Evolutionary conservation across 2,797 vertebrate species (phyloP).

Genomic region (Diplodus puntazzo): DNA sequence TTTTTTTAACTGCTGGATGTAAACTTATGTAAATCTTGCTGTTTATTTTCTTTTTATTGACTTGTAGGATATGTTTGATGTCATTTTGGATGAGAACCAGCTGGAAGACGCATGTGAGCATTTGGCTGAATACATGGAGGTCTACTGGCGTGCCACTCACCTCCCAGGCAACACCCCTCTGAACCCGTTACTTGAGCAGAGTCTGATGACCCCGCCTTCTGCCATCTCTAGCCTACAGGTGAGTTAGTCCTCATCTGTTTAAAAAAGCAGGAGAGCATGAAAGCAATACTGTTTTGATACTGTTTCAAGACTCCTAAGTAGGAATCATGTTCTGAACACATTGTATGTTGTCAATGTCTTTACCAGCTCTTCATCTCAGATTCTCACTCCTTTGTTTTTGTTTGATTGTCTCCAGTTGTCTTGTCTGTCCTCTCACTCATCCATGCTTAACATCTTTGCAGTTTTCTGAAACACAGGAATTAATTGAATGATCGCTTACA

Average conservation of each 20-base stretch:
- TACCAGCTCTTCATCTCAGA: conserved; percentile 73
- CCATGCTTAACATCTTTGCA: conserved; percentile 86
- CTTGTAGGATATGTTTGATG: conserved; percentile 93
- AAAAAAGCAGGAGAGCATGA: neutral
- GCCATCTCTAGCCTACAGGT: conserved; percentile 94
- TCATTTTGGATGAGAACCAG: conserved; percentile 98
- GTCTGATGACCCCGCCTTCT: conserved; percentile 88
- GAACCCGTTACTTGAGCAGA: conserved; percentile 87
- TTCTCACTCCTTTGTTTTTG: conserved; percentile 71
- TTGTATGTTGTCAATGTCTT: conserved; percentile 68
- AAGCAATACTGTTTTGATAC: neutral
- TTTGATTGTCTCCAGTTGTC: conserved; percentile 76
- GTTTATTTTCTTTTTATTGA: neutral
- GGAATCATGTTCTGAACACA: conserved; percentile 51
- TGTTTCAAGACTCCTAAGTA: conserved; percentile 17
- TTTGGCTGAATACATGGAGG: conserved; percentile 94
- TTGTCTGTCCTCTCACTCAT: conserved; percentile 84
- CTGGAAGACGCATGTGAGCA: conserved; percentile 96
- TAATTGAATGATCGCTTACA: conserved; percentile 88
- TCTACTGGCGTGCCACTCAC: conserved; percentile 96
- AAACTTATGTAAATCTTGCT: neutral
- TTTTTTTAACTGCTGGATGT: neutral
- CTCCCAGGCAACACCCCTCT: conserved; percentile 87
- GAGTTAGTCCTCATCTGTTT: conserved; percentile 31
- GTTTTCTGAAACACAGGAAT: conserved; percentile 91